Conservation (phyloP, 2,797 vertebrate genomes). For the Arctocebus calabarensis region DNA sequence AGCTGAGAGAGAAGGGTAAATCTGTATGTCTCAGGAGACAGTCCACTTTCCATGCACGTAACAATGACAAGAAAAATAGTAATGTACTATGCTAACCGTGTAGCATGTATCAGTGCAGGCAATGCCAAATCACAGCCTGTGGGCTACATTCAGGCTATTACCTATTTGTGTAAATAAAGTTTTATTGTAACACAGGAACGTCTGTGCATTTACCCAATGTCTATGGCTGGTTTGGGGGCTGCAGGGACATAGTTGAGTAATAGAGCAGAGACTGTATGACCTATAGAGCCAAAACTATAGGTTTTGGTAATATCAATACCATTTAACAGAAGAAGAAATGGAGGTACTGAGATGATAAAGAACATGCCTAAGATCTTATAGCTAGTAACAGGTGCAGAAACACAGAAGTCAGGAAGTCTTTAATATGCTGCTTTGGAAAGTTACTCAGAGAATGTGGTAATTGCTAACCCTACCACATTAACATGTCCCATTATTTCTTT, state of each 20-base stretch:
- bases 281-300: neutral
- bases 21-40: neutral
- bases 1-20: neutral
- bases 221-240: conserved; percentile 5
- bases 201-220: neutral
- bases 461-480: neutral
- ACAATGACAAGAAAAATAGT: neutral
- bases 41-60: neutral
- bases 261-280: neutral
- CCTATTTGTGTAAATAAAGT: neutral
- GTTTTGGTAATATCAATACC: neutral
- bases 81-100: neutral
- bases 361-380: neutral
- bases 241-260: neutral
- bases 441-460: neutral
- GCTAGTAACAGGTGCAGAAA: neutral
- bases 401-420: neutral
- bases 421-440: neutral
- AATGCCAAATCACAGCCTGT: neutral
- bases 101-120: neutral
- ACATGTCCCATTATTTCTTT: conserved; percentile 31
- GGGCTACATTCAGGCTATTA: neutral
- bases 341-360: neutral
- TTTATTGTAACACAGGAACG: neutral
- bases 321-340: neutral